Evolutionary conservation across 1,140 invertebrate species (phyloP), one percentile per base, ranked within the genome.

Genomic region (Drusus annulatus): DNA sequence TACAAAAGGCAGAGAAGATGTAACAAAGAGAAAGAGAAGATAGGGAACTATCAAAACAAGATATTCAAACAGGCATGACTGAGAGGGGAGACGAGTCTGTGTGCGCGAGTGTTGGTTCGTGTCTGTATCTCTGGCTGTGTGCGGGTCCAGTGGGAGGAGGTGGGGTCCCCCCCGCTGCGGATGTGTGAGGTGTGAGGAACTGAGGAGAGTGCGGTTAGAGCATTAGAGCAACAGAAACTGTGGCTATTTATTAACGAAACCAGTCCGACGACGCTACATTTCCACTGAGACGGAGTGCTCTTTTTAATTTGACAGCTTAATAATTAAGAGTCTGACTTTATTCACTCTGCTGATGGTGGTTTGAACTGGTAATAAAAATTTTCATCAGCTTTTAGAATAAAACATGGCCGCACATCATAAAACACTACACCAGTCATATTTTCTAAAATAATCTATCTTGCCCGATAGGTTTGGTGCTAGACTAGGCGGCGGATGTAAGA

Each of bases 1-100:
- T 71, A 71, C 68, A 51, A 71, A 71, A 54, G 73, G 56, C 73
- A 21, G 52, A 28, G 69, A 75, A 75, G 73, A 75, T 36, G 56
- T 50, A 58, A 75, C 54, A 75, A 75, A 75, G 73, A 58, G 68
- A 51, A 71, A 60, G 56, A 75, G 73, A 75, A 36, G 28, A 75
- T 31, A 50, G 80, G 75, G 58, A 75, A 78, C 74, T 79, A 81
- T 81, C 76, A 81, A 81, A 81, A 81, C 80, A 81, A 81, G 80
- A 81, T 81, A 81, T 81, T 79, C 80, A 58, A 68, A 51, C 50
- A 19, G 45, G 54, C 63, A 54, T 23, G 76, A 23, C 50, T 71
- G 52, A 69, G 71, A 58, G 71, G 52, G 60, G 58, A 25, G 58
- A 65, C 21, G 28, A 36, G 62, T 23, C 21, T 6, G 19, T 17